phyloP scores from a whole-genome alignment of 2,113 vertebrate genomes.

The Bubo bubo region DNA sequence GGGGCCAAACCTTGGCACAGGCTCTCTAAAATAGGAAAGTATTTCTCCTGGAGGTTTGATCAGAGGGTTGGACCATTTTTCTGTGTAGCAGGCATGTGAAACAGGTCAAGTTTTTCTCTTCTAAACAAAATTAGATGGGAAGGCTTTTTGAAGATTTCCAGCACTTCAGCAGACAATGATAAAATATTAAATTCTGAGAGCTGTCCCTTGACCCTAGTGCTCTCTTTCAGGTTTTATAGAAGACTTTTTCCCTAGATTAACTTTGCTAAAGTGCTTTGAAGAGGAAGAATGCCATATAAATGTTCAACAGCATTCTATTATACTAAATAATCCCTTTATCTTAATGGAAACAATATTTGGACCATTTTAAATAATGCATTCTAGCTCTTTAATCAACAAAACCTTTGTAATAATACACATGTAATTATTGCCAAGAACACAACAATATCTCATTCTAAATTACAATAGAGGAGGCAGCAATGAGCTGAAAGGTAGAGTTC shows the following conservation, averaged over 20 bases:
- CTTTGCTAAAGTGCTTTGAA: not conserved
- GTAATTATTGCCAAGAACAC: not conserved
- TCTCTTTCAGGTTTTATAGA: not conserved
- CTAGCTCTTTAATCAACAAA: slow-evolving; percentile 22
- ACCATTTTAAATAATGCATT: slow-evolving; percentile 15
- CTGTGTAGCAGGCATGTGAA: not conserved
- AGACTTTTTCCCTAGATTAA: not conserved
- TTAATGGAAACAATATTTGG: slow-evolving; percentile 22
- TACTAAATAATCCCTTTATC: slow-evolving; percentile 28
- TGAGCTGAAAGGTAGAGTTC: not conserved
- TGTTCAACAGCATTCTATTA: not conserved
- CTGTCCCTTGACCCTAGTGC: not conserved
- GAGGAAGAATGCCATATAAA: not conserved
- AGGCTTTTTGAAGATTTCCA: not conserved
- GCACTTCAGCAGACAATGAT: not conserved
- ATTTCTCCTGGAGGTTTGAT: not conserved
- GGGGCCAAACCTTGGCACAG: not conserved
- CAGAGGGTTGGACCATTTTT: not conserved
- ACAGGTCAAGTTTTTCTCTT: not conserved
- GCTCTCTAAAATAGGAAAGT: not conserved
- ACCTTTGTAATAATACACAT: not conserved
- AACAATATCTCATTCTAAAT: not conserved
- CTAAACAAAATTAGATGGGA: not conserved
- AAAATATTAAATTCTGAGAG: not conserved
- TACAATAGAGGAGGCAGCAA: not conserved